Conservation (phyloP, 2,797 vertebrate species). For the Typhlichthys eigenmanni region DNA sequence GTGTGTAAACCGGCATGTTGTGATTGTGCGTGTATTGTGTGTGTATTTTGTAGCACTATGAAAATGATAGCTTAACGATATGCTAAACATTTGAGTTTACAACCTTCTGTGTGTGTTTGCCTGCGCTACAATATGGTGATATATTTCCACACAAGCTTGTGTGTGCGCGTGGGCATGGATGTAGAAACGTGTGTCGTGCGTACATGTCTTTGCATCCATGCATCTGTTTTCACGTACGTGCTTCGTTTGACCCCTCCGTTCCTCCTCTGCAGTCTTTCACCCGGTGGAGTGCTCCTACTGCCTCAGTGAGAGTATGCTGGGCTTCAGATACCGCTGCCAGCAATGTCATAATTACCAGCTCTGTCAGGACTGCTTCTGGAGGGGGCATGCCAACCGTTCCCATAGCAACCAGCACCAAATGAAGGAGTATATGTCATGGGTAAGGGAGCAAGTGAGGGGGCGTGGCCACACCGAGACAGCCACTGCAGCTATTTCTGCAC, state of each 20-base stretch:
- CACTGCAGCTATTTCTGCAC: conserved; percentile 47
- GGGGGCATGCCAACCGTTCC: conserved; percentile 96
- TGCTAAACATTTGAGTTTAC: conserved; percentile 41
- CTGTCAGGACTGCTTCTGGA: conserved; percentile 99
- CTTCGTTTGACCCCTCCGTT: conserved; percentile 40
- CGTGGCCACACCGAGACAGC: conserved; percentile 44
- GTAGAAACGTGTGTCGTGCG: not conserved
- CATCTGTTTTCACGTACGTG: not conserved
- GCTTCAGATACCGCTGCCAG: conserved; percentile 99
- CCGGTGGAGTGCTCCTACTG: conserved; percentile 98
- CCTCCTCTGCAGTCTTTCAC: conserved; percentile 89
- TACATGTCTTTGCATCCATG: conserved; percentile 15
- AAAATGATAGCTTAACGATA: conserved; percentile 4
- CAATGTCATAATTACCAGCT: conserved; percentile 99
- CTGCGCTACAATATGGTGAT: no score
- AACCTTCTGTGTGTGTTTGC: conserved; percentile 32
- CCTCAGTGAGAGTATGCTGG: conserved; percentile 99
- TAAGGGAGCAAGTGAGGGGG: conserved; percentile 66
- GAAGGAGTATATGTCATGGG: conserved; percentile 99
- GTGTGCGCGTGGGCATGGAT: not conserved
- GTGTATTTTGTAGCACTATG: conserved; percentile 29
- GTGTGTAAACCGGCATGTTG: not conserved
- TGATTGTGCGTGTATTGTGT: conserved; percentile 7
- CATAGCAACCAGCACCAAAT: conserved; percentile 99
- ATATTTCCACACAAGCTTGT: no score